A percentile compares a stretch with the other conserved stretches of the same genome.
Conservation (phyloP, 2,797 vertebrate genomes). For the Pseudopleuronectes americanus region DNA sequence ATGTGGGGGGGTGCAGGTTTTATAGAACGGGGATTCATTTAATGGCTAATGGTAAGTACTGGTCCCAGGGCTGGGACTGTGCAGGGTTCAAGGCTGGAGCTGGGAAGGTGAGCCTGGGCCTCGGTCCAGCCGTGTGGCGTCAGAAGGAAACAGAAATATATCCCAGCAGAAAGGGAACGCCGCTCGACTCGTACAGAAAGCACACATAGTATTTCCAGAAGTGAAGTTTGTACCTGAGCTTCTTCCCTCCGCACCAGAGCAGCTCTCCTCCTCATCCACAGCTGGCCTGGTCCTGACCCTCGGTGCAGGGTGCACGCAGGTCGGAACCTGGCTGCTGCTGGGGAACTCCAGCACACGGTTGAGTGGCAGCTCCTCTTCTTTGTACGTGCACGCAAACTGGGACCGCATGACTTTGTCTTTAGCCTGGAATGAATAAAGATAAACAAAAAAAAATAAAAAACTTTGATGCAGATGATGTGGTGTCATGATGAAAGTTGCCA, state of each 20-base stretch:
- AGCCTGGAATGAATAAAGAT: slow-evolving; percentile 73
- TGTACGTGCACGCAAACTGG: slow-evolving; percentile 96
- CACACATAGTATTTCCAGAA: slow-evolving; percentile 7
- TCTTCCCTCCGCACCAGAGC: slow-evolving; percentile 19
- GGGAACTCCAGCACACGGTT: slow-evolving; percentile 79
- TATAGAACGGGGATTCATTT: slow-evolving; percentile 80
- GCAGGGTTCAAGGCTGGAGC: slow-evolving; percentile 70
- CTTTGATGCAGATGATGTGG: slow-evolving; percentile 1
- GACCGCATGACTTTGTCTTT: slow-evolving; percentile 86
- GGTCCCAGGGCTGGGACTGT: slow-evolving; percentile 69
- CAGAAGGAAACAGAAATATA: slow-evolving; percentile 75
- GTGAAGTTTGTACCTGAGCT: slow-evolving; percentile 52
- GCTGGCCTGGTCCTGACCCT: slow-evolving; percentile 46
- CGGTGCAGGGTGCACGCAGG: slow-evolving; percentile 76
- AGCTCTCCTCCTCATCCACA: slow-evolving; percentile 21
- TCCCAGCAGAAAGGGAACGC: slow-evolving; percentile 48
- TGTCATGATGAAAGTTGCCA: slow-evolving; percentile 21
- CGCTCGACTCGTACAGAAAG: slow-evolving; percentile 7
- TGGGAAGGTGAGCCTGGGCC: slow-evolving; percentile 70
- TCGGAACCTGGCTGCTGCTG: slow-evolving; percentile 73
- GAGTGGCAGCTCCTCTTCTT: slow-evolving; percentile 82
- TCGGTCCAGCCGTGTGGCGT: slow-evolving; percentile 71
- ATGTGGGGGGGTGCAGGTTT: slow-evolving; percentile 75
- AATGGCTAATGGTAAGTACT: slow-evolving; percentile 79
- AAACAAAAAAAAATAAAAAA: background rate